A percentile compares a stretch with the other conserved stretches of the same genome.
These are phyloP conservation scores for Nomada ferruginata DNA, from an alignment of 2,888 invertebrate genomes.

Conservation along the genomic window DNA sequence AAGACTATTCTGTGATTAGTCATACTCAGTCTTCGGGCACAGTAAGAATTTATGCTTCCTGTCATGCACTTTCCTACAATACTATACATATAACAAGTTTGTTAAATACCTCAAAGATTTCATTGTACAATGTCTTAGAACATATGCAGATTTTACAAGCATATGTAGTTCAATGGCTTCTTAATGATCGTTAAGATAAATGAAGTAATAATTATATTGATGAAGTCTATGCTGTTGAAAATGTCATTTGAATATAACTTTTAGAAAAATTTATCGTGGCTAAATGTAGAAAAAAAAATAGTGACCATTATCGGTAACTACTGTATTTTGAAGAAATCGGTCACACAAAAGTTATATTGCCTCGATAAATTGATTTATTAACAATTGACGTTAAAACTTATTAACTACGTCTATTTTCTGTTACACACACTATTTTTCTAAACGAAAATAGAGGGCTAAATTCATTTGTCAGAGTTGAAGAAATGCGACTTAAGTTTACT, in stretches of 20 bases:
- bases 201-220: slow-evolving; percentile 52
- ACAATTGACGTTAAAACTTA: slow-evolving; percentile 31
- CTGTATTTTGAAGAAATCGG: slow-evolving; percentile 1
- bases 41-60: slow-evolving; percentile 40
- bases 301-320: slow-evolving; percentile 8
- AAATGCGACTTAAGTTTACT: slow-evolving; percentile 47
- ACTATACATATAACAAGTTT: slow-evolving; percentile 20
- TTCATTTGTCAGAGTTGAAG: slow-evolving; percentile 3
- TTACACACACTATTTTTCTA: slow-evolving; percentile 45
- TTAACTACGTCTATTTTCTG: slow-evolving; percentile 19
- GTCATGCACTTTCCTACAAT: slow-evolving; percentile 27
- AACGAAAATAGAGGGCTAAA: slow-evolving; percentile 15
- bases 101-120: slow-evolving; percentile 52
- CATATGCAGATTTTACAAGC: slow-evolving; percentile 18
- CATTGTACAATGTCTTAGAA: slow-evolving; percentile 22
- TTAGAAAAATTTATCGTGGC: slow-evolving; percentile 28
- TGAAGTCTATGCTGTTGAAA: slow-evolving; percentile 54
- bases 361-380: slow-evolving; percentile 43
- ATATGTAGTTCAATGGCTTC: slow-evolving; percentile 45
- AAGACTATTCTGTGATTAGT: slow-evolving; percentile 60
- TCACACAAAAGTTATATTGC: slow-evolving; percentile 17
- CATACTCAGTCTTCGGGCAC: slow-evolving; percentile 19
- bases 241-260: slow-evolving; percentile 34
- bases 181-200: slow-evolving; percentile 44
- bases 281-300: neutral